These are phyloP conservation scores for Apteryx mantelli DNA, from an alignment of 2,113 vertebrate species.

Conservation along the genomic window DNA sequence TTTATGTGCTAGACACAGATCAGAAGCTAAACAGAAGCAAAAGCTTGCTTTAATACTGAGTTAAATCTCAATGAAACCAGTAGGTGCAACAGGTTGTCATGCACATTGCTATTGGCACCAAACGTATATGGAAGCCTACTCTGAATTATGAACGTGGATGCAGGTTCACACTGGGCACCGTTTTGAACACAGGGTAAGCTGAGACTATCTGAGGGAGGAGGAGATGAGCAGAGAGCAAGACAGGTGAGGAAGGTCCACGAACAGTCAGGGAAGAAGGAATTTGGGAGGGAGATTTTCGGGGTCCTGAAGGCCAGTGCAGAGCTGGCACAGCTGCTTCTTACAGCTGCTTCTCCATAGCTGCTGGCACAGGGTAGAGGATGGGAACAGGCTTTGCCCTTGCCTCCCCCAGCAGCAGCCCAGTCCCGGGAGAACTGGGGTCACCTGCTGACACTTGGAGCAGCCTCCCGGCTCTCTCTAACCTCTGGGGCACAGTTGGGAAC, in stretches of 20 bases:
- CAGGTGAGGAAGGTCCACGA: no score
- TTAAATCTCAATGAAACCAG: accelerated
- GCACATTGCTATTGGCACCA: not conserved
- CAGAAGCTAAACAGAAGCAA: not conserved
- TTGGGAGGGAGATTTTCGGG: no score
- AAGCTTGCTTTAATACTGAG: not conserved
- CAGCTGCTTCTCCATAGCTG: no score
- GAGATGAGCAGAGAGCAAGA: no score
- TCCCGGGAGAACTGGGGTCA: no score
- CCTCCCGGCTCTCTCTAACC: not conserved
- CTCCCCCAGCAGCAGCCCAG: no score
- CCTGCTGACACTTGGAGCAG: accelerated
- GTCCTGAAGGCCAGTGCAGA: no score
- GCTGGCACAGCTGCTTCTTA: no score
- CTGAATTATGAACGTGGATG: not conserved
- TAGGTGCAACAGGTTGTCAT: not conserved
- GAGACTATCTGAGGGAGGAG: not conserved
- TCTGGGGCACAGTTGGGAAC: not conserved
- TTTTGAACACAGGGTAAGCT: no score
- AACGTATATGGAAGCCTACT: not conserved
- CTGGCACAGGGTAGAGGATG: no score
- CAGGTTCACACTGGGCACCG: not conserved
- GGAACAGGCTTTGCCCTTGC: no score
- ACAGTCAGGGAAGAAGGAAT: no score
- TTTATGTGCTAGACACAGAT: not conserved